phyloP scores from a whole-genome alignment of 2,797 vertebrate species.

The Lerista edwardsae region DNA sequence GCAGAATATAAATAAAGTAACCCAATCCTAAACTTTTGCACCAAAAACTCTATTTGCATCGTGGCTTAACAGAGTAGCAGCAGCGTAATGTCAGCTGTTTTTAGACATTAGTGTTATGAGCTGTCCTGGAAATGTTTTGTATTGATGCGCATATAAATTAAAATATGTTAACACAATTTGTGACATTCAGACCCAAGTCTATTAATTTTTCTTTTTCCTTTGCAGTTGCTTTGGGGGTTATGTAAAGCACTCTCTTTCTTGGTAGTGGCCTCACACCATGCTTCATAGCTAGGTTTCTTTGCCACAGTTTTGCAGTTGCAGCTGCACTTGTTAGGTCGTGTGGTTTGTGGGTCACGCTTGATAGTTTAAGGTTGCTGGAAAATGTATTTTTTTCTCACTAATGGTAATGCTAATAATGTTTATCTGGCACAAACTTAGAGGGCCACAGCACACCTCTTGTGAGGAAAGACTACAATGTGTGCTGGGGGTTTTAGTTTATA shows the following conservation, averaged over 20 bases:
- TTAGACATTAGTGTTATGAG: too few relatives aligned
- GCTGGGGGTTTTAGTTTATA: too few relatives aligned
- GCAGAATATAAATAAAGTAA: background rate
- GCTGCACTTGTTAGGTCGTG: conserved; percentile 11
- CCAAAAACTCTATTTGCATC: background rate
- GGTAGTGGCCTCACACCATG: background rate
- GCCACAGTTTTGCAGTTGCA: background rate
- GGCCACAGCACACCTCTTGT: too few relatives aligned
- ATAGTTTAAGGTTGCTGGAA: background rate
- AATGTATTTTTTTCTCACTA: background rate
- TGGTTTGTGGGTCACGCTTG: conserved; percentile 25
- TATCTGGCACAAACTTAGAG: background rate
- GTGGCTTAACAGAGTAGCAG: background rate
- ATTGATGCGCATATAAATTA: background rate
- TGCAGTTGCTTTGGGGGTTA: background rate
- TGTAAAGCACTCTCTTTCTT: background rate
- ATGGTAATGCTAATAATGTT: background rate
- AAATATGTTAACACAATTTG: background rate
- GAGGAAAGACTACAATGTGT: too few relatives aligned
- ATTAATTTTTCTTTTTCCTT: background rate
- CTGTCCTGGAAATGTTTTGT: too few relatives aligned
- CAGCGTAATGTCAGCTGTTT: too few relatives aligned
- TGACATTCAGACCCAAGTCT: background rate
- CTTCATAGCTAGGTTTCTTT: background rate
- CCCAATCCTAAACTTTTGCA: background rate